Evolutionary conservation across 1,140 invertebrate species (phyloP).

Genomic region (Lethocerus indicus): DNA sequence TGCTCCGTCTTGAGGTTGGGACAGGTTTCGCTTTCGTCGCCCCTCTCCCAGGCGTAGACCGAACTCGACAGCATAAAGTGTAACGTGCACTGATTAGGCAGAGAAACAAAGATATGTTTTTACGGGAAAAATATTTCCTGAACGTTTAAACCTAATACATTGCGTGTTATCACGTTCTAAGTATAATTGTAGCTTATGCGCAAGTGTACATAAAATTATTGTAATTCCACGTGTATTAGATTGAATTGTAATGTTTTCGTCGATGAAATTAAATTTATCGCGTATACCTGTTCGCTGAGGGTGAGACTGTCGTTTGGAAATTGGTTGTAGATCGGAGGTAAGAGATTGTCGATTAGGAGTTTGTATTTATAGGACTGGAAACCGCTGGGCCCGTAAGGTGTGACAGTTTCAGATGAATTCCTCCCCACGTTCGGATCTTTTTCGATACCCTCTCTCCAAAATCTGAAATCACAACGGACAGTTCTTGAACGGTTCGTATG

Average conservation of each 20-base stretch:
- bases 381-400: slow-evolving; percentile 35
- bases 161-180: too few species aligned
- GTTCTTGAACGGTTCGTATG: not conserved
- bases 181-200: too few species aligned
- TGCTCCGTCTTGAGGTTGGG: slow-evolving; percentile 9
- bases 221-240: too few species aligned
- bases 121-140: not conserved
- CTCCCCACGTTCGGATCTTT: slow-evolving; percentile 24
- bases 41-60: slow-evolving; percentile 38
- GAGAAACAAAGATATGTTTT: slow-evolving; percentile 18
- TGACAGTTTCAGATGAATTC: slow-evolving; percentile 25
- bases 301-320: slow-evolving; percentile 35
- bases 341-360: slow-evolving; percentile 34
- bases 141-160: not conserved
- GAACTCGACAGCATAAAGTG: slow-evolving; percentile 58
- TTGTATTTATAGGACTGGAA: slow-evolving; percentile 36
- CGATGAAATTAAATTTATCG: too few species aligned
- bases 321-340: slow-evolving; percentile 23
- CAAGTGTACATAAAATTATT: too few species aligned
- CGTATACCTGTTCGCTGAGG: slow-evolving; percentile 39
- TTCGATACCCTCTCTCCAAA: slow-evolving; percentile 41
- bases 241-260: too few species aligned
- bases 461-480: slow-evolving; percentile 23
- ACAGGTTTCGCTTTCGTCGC: slow-evolving; percentile 34
- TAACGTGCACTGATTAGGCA: slow-evolving; percentile 56